Conservation (phyloP, 2,797 vertebrate species). For the Xenopus petersii region DNA sequence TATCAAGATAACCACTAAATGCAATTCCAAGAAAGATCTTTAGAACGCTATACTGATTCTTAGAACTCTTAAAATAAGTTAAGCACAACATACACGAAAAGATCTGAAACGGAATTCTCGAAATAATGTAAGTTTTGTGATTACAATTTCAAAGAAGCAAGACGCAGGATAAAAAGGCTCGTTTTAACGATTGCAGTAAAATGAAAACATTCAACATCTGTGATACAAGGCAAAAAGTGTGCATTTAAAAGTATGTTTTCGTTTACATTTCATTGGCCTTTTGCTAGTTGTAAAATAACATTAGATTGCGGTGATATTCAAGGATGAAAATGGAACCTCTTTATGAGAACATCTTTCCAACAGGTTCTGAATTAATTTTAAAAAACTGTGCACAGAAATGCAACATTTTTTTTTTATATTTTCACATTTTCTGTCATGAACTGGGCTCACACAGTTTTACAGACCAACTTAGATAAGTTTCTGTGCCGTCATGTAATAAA, state of each 20-base stretch:
- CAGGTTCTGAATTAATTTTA: too few relatives aligned
- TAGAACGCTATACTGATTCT: slow-evolving; percentile 26
- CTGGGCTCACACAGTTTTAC: too few relatives aligned
- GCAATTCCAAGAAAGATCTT: slow-evolving; percentile 33
- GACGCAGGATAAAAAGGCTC: slow-evolving; percentile 27
- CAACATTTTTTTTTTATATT: too few relatives aligned
- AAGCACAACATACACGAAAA: slow-evolving; percentile 16
- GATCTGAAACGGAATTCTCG: slow-evolving; percentile 17
- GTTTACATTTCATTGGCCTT: neutral
- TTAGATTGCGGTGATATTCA: too few relatives aligned
- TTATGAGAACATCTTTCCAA: neutral
- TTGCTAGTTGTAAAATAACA: too few relatives aligned
- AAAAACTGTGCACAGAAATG: too few relatives aligned
- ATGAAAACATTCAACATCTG: slow-evolving; percentile 33
- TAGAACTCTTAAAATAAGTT: slow-evolving; percentile 29
- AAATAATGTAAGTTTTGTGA: slow-evolving; percentile 28
- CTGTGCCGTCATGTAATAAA: too few relatives aligned
- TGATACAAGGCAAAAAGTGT: slow-evolving; percentile 2
- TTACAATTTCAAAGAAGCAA: slow-evolving; percentile 30
- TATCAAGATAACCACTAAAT: slow-evolving; percentile 20
- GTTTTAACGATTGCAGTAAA: slow-evolving; percentile 32
- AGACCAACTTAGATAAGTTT: too few relatives aligned
- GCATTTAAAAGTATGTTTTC: neutral
- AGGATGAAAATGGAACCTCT: too few relatives aligned
- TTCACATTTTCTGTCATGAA: too few relatives aligned